Evolutionary conservation across 2,113 vertebrate genomes (phyloP).

Genomic region (Axis porcinus): DNA sequence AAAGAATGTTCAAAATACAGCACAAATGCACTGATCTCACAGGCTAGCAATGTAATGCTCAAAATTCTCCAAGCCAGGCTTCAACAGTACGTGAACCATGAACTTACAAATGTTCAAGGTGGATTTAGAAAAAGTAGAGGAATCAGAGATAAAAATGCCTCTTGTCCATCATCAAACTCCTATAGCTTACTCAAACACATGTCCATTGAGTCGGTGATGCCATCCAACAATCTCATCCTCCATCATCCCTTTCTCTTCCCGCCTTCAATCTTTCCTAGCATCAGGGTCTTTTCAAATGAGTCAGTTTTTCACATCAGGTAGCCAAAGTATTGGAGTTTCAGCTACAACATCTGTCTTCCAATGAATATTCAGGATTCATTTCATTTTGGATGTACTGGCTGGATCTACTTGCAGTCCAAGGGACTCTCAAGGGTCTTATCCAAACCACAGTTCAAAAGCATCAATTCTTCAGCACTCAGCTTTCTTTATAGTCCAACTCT

Average conservation of each 20-base stretch:
- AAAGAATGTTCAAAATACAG: not conserved
- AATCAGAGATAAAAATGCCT: not conserved
- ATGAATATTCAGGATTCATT: not conserved
- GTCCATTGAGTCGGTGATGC: not conserved
- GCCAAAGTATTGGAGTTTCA: not conserved
- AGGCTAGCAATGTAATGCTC: not conserved
- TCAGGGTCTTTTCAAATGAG: not conserved
- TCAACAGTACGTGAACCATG: not conserved
- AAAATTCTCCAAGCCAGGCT: not conserved
- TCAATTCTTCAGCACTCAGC: not conserved
- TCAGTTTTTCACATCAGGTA: fast-evolving
- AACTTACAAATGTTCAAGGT: not conserved
- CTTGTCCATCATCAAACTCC: not conserved
- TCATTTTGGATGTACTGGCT: not conserved
- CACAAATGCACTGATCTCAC: not conserved
- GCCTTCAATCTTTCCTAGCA: fast-evolving
- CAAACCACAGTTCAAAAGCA: not conserved
- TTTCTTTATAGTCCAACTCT: not conserved
- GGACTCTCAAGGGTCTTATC: not conserved
- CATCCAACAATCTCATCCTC: not conserved
- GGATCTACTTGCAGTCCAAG: not conserved
- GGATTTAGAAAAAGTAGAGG: not conserved
- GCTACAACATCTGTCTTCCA: not conserved
- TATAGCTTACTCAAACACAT: not conserved
- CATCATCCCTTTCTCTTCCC: not conserved